Conservation (phyloP, 2,888 invertebrate species). For the Chrysomela aeneicollis region DNA sequence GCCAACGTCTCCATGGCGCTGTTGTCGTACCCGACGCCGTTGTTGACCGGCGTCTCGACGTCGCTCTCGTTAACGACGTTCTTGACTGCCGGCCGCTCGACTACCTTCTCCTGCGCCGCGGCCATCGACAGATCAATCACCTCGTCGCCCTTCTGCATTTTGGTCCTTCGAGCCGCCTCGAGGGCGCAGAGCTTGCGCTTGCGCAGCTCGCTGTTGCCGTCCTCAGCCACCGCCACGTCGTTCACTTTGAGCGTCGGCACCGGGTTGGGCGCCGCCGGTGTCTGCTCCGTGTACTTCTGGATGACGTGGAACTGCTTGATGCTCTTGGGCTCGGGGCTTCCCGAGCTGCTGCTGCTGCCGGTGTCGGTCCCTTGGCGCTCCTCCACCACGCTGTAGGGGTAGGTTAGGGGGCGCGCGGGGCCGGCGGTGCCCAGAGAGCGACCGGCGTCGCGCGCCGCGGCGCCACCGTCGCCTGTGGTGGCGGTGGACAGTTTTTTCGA, state of each 20-base stretch:
- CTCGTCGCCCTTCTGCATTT: conserved; percentile 54
- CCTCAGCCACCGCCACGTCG: conserved; percentile 44
- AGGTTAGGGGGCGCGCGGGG: conserved; percentile 72
- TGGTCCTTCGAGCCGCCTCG: conserved; percentile 39
- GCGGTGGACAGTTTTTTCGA: conserved; percentile 29
- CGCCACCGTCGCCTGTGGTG: conserved; percentile 32
- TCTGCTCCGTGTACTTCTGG: conserved; percentile 47
- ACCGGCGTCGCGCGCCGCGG: conserved; percentile 46
- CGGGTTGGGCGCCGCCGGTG: conserved; percentile 18
- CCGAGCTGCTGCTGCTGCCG: background rate
- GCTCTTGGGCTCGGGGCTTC: conserved; percentile 49
- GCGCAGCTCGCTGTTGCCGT: conserved; percentile 32
- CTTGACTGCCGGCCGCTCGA: conserved; percentile 28
- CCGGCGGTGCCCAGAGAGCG: conserved; percentile 59
- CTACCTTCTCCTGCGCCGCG: conserved; percentile 29
- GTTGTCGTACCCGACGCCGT: conserved; percentile 55
- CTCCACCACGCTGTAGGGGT: conserved; percentile 66
- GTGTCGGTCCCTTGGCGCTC: conserved; percentile 19
- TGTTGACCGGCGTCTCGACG: background rate
- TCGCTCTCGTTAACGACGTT: conserved; percentile 33
- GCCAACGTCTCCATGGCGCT: conserved; percentile 62
- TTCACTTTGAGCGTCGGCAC: conserved; percentile 50
- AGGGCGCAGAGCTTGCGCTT: conserved; percentile 37
- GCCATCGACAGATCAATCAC: conserved; percentile 57
- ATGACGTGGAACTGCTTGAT: conserved; percentile 60